Percentiles rank a stretch among this genome's conserved stretches.
Conservation (phyloP, 2,888 invertebrate species). For the Argyresthia albistria region DNA sequence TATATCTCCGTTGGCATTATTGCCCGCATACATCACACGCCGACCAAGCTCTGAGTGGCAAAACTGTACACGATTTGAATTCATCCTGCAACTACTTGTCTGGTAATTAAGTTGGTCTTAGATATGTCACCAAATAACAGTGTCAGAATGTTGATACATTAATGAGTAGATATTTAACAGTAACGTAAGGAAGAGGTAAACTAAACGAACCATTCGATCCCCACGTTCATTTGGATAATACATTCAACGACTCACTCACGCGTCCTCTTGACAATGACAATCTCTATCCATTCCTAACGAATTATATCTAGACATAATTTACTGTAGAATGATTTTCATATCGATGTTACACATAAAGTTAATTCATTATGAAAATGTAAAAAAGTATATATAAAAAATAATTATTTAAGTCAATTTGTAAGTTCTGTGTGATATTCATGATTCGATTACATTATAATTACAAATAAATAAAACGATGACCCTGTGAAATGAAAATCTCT, state of each 20-base stretch:
- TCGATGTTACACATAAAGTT: neutral
- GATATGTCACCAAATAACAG: too few species aligned
- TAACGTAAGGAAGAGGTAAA: too few species aligned
- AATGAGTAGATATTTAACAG: too few species aligned
- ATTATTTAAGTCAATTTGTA: slow-evolving; percentile 15
- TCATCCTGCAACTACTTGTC: too few species aligned
- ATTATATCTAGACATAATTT: neutral
- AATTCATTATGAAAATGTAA: slow-evolving; percentile 16
- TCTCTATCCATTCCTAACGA: neutral
- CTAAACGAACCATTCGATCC: too few species aligned
- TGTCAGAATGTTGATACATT: too few species aligned
- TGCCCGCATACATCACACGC: too few species aligned
- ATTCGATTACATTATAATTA: neutral
- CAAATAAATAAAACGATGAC: slow-evolving; percentile 16
- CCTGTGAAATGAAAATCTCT: slow-evolving; percentile 22
- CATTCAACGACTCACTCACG: neutral
- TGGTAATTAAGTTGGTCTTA: too few species aligned
- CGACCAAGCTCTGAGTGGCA: too few species aligned
- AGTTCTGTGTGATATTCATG: neutral
- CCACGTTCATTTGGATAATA: neutral
- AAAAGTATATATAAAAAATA: slow-evolving; percentile 34
- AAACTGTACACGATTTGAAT: too few species aligned
- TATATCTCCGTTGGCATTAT: too few species aligned
- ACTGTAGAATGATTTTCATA: neutral
- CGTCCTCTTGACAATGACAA: too few species aligned